Evolutionary conservation across 2,113 vertebrate genomes (phyloP), one percentile per base, ranked within the genome.

Genomic region (Oxygymnocypris stewartii): DNA sequence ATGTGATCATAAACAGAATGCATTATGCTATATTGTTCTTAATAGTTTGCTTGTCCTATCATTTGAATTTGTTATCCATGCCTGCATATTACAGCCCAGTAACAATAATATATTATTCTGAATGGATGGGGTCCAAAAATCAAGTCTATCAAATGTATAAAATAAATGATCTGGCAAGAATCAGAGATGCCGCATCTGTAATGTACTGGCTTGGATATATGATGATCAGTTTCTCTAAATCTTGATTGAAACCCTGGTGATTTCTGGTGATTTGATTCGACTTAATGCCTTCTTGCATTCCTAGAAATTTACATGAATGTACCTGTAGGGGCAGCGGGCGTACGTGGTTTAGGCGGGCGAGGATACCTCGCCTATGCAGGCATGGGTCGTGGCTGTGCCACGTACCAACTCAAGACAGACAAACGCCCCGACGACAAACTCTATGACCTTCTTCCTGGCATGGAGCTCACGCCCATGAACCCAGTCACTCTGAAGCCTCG

Each of bases 241-340:
- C 73, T 88, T 90, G 87, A 89, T 91, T 87, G 86, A 84, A 88
- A 51, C 88, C 95, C 93, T 91, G 95, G 95, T 95, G 95, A 96
- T 97, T 97, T 95, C 95, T 92, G 88, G 92, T 95, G 95, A 96
- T 98, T 97, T 99, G 97, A 98, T 98, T 97, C 94, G 92, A 97
- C 96, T 96, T 95, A 96, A 96, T 98, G 94, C 97, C 96, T 98
- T 97, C 96, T 97, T 97, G 96, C 95, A 95, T 96, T 98, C 97
- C 97, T 99, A 99, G 98, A 99, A 96, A 97, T 99, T 99, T 99
- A 99, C 97, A 99, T 98, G 97, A 99, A 96, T 98, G 95, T 99
- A 96, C 98, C 98, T 99, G 98, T 99, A 99, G 98, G 98, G 96
- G 98, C 98, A 93, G 98, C 98, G 88, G 98, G 98, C 93, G 96